Conservation (phyloP, 1,140 invertebrate genomes). For the Macrosteles quadrilineatus region DNA sequence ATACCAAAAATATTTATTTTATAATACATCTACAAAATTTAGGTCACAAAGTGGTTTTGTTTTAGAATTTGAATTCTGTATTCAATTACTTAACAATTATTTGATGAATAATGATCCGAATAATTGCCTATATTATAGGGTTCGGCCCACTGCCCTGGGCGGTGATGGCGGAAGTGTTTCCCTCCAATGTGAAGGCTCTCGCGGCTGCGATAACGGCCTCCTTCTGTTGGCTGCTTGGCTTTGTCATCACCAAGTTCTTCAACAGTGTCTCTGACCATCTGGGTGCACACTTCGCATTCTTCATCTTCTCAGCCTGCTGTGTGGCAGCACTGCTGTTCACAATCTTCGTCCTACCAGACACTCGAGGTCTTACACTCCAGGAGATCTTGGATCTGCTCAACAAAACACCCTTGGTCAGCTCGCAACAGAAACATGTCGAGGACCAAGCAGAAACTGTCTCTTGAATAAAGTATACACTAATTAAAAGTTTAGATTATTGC, state of each 20-base stretch:
- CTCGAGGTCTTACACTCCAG: constrained; percentile 74
- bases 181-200: constrained; percentile 70
- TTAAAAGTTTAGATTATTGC: no score
- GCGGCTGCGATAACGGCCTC: constrained; percentile 74
- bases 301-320: constrained; percentile 74
- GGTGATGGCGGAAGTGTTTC: constrained; percentile 81
- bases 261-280: constrained; percentile 57
- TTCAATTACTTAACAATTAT: no score
- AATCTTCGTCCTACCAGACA: constrained; percentile 74
- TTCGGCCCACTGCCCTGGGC: constrained; percentile 85
- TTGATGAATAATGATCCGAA: no score
- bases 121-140: constrained; percentile 56
- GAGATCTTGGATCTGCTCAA: constrained; percentile 72
- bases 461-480: no score
- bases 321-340: constrained; percentile 63
- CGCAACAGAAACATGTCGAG: neutral
- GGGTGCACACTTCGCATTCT: constrained; percentile 72
- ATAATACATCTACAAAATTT: no score
- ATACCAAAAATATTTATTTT: no score
- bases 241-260: constrained; percentile 78
- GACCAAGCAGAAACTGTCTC: no score
- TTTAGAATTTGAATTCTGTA: no score
- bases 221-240: constrained; percentile 76
- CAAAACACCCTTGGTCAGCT: neutral
- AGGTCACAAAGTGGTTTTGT: no score